These are phyloP conservation scores for Hydrotaea cyrtoneurina DNA, from an alignment of 2,888 invertebrate genomes.

Conservation along the genomic window DNA sequence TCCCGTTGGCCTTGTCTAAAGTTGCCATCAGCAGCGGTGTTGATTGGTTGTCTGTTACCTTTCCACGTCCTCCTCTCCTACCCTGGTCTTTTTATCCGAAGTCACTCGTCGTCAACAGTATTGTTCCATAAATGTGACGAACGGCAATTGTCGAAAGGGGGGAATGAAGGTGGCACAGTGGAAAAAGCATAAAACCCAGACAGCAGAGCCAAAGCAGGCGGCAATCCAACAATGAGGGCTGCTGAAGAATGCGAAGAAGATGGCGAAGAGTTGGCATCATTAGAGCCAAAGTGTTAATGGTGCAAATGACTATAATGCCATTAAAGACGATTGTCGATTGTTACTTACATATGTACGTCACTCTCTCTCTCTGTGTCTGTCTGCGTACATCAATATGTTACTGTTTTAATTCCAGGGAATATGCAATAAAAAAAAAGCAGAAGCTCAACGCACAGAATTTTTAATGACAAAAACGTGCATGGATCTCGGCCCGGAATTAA, in stretches of 20 bases:
- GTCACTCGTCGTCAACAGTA: background rate
- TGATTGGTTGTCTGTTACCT: background rate
- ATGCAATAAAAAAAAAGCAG: background rate
- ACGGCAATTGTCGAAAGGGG: background rate
- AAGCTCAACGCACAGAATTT: background rate
- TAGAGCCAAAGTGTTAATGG: constrained; percentile 48
- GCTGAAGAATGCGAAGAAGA: background rate
- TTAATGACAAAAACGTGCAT: constrained; percentile 41
- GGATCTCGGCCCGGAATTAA: background rate
- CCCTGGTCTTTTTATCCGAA: background rate
- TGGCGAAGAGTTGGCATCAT: constrained; percentile 14
- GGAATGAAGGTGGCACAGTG: background rate
- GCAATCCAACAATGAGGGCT: background rate
- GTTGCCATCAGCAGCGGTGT: background rate
- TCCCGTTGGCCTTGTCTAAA: constrained; percentile 19
- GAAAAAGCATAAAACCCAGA: background rate
- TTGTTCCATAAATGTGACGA: background rate
- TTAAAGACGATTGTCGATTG: constrained; percentile 34
- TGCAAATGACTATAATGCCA: constrained; percentile 41
- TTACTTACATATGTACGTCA: background rate
- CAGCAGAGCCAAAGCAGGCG: background rate
- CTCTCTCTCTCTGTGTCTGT: too few species aligned
- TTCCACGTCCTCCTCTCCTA: background rate
- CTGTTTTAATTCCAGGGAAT: constrained; percentile 23
- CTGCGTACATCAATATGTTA: constrained; percentile 9